phyloP scores from a whole-genome alignment of 2,888 invertebrate species.

The Tipula vernalis region DNA sequence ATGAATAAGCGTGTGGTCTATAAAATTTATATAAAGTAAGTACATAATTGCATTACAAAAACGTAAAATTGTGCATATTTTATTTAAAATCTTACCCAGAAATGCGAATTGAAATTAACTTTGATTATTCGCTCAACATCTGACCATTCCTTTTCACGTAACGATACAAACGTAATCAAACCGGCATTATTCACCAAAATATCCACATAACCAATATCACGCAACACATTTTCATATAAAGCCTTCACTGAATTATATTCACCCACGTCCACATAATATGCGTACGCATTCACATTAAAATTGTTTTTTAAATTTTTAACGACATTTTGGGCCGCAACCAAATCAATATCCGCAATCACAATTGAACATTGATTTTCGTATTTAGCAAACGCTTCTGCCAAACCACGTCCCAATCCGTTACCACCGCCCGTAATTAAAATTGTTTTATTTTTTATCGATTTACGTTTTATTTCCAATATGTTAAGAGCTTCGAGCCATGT shows the following conservation, averaged over 20 bases:
- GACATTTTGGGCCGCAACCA: constrained; percentile 13
- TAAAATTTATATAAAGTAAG: too few species aligned
- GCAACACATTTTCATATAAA: constrained; percentile 14
- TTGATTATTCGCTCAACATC: constrained; percentile 35
- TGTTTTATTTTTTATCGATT: not conserved
- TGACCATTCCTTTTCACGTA: constrained; percentile 30
- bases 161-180: constrained; percentile 31
- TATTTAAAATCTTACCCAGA: constrained; percentile 34
- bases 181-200: constrained; percentile 39
- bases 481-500: too few species aligned
- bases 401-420: too few species aligned
- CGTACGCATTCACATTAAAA: not conserved
- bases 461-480: not conserved
- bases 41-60: too few species aligned
- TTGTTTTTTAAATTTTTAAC: constrained; percentile 15
- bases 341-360: constrained; percentile 17
- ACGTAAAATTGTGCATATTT: too few species aligned
- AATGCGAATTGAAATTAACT: constrained; percentile 36
- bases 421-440: constrained; percentile 24
- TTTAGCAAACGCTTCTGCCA: constrained; percentile 20
- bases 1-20: constrained; percentile 12
- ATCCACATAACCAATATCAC: constrained; percentile 32
- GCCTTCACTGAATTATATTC: constrained; percentile 11
- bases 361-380: constrained; percentile 17
- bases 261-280: constrained; percentile 13